A percentile compares a stretch with the other conserved stretches of the same genome.
These are phyloP conservation scores for Scortum barcoo DNA, from an alignment of 2,113 vertebrate species.

Conservation along the genomic window DNA sequence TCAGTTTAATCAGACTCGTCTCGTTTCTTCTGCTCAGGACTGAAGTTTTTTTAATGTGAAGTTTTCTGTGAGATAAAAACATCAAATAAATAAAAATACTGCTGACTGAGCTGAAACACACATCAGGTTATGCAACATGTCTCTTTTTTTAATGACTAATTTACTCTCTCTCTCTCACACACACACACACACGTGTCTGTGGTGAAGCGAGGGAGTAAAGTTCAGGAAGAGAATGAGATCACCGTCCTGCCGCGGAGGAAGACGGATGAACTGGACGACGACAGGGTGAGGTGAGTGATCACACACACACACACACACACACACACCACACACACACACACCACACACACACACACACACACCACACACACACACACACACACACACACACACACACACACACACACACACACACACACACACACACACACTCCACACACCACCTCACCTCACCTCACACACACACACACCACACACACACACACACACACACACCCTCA, in stretches of 20 bases:
- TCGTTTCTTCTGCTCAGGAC: no score
- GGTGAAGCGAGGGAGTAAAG: conserved; percentile 59
- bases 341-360: conserved; percentile 2
- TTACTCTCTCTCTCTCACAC: not conserved
- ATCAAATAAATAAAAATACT: no score
- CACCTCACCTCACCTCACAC: no score
- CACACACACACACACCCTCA: no score
- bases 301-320: conserved; percentile 17
- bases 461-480: no score
- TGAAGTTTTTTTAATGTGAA: not conserved
- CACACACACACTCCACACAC: no score
- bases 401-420: no score
- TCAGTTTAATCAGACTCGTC: no score
- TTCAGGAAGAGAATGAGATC: conserved; percentile 64
- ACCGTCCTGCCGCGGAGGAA: conserved; percentile 49
- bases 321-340: conserved; percentile 11
- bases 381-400: not conserved
- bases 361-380: conserved; percentile 10
- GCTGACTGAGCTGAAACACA: no score
- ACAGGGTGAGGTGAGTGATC: conserved; percentile 33
- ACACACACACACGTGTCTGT: conserved; percentile 7
- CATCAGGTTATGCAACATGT: not conserved
- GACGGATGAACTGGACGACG: not conserved
- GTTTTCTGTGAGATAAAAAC: no score
- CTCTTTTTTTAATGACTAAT: no score